Base-by-base conservation (phyloP, 2,888 invertebrate genomes). In the Dorcus hopei region DNA sequence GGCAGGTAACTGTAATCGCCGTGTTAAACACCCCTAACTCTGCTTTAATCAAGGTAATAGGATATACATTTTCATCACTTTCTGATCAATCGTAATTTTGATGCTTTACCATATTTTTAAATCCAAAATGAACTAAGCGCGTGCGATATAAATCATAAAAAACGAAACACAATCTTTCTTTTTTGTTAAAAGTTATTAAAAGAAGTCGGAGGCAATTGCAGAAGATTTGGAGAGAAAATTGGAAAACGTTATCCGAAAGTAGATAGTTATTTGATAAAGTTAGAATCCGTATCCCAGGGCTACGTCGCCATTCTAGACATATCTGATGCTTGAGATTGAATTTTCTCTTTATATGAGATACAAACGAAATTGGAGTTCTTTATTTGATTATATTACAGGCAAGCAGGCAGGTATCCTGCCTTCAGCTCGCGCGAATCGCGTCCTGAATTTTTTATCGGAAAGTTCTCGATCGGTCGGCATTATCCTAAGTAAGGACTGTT, bases 221-320 rank as follows among this genome's bases (percentile, higher is more conserved):
- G 26, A 33, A 33, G 26, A 33, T 33, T 33, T 33, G 26, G 26
- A 33, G 26, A n/a, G 9, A 49, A 68, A 68, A 68, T 68, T 68
- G 68, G 63, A 68, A 68, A 64, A 62, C 64, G 64, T 65, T 62
- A 65, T 65, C 61, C 61, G 56, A 66, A 66, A 64, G 61, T 61
- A 65, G 65, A 65, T 68, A 68, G 66, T 66, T 67, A 65, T 67
- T 68, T 68, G 63, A 65, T 67, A 67, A 68, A 63, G 68, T 67
- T 65, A 68, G 63, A 62, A 66, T 68, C 68, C 66, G 57, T 57
- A 59, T 62, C 70, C 67, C 26, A 58, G 59, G 65, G 69, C 66
- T 57, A 64, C 61, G 58, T 58, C 64, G 64, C 62, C 52, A 58
- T 59, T 63, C 62, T 57, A 65, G 63, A 61, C 62, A 64, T 67